Evolutionary conservation across 1,140 invertebrate species (phyloP), one percentile per base, ranked within the genome.

Genomic region (Drepana arcuata): DNA sequence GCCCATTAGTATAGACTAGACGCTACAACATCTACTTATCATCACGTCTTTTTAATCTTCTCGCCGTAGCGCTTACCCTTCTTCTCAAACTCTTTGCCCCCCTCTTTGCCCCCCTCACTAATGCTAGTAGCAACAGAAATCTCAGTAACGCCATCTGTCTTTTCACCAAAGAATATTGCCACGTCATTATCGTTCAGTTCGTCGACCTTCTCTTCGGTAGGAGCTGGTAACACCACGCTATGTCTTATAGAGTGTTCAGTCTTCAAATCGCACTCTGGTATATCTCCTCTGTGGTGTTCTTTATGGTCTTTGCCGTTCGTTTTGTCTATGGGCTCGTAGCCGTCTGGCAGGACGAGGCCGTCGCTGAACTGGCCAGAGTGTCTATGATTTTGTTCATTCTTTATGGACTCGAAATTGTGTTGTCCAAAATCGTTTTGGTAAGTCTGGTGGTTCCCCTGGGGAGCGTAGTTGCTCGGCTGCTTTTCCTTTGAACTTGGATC

Each of bases 151-250:
- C 71, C 49, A 23, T 81, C 82, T 14, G 39, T 58, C 14, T 61
- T 47, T 0, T 52, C 41, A 14, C 53, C 48, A 44, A 86, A 87
- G 51, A 83, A 87, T 13, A 87, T 62, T 0, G 85, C 84, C 1
- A 87, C 85, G 35, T 87, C 85, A 34, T 86, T 86, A 12, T 85
- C 73, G 30, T 84, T 79, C 7, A 84, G 62, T 6, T 84, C 70
- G 10, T 75, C 64, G 7, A 54, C 38, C 7, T 58, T 65, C 0
- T 64, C 57, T 7, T 69, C 40, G 24, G 46, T 53, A 0, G 80
- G 81, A 0, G 77, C 46, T 2, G 79, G 71, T 0, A 84, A 66
- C 0, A 78, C 60, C 1, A 78, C 56, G 0, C 62, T 65, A 7
- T 67, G 72, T 9, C 50, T 70, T 1, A 78, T 36, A 2, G 83